phyloP scores from a whole-genome alignment of 2,113 vertebrate species.

The Percina caprodes region DNA sequence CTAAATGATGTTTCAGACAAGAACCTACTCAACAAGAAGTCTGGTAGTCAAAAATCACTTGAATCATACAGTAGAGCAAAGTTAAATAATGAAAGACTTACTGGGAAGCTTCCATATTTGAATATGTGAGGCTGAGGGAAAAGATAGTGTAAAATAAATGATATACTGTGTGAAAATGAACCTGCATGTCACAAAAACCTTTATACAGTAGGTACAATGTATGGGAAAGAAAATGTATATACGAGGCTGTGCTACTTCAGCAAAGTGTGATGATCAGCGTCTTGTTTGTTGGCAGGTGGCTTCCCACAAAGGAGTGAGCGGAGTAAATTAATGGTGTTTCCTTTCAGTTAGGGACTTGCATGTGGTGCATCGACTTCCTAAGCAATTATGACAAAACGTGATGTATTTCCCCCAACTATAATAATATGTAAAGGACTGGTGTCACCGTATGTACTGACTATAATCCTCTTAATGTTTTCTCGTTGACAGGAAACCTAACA shows the following conservation, averaged over 20 bases:
- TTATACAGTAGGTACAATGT: too few relatives aligned
- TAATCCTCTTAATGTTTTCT: constrained; percentile 67
- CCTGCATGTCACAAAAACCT: not conserved
- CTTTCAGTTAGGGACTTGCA: constrained; percentile 9
- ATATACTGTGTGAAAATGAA: not conserved
- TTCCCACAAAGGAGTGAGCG: constrained; percentile 2
- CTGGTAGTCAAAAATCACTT: too few relatives aligned
- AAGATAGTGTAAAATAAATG: not conserved
- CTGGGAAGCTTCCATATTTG: not conserved
- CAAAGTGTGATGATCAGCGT: constrained; percentile 16
- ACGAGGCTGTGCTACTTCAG: not conserved
- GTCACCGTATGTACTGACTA: constrained; percentile 28
- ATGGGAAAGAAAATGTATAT: not conserved
- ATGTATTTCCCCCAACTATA: constrained; percentile 43
- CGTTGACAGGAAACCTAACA: constrained; percentile 49
- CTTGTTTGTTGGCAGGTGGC: constrained; percentile 37
- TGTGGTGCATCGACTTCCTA: constrained; percentile 31
- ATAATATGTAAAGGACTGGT: constrained; percentile 46
- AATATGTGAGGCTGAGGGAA: not conserved
- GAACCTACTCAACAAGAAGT: too few relatives aligned
- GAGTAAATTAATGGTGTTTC: constrained; percentile 55
- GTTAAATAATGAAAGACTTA: not conserved
- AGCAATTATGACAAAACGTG: constrained; percentile 57
- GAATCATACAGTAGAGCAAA: too few relatives aligned
- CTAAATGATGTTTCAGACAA: too few relatives aligned